A percentile compares a stretch with the other conserved stretches of the same genome.
phyloP scores from a whole-genome alignment of 2,797 vertebrate species.

The Urophycis tenuis region DNA sequence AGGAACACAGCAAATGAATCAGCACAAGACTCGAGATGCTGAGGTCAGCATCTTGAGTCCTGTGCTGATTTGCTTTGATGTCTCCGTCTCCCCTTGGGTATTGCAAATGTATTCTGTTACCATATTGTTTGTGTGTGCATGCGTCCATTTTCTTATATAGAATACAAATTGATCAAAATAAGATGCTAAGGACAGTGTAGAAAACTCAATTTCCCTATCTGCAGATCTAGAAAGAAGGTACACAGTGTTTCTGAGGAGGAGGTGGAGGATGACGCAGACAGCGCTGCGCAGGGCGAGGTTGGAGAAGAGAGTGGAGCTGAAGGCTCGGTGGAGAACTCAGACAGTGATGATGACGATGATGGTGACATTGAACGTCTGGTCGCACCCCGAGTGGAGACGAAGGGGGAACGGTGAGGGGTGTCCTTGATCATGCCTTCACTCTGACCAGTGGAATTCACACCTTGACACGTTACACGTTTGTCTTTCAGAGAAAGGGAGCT shows the following conservation, averaged over 20 bases:
- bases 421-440: background rate
- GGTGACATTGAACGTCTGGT: conserved; percentile 65
- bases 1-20: background rate
- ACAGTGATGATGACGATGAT: conserved; percentile 50
- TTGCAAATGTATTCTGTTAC: background rate
- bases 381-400: conserved; percentile 48
- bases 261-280: conserved; percentile 32
- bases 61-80: background rate
- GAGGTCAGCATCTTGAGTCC: background rate
- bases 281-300: conserved; percentile 37
- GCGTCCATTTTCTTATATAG: background rate
- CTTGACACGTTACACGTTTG: background rate
- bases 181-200: background rate
- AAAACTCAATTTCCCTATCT: conserved; percentile 5
- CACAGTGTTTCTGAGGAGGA: conserved; percentile 35
- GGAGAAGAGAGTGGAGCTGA: conserved; percentile 33
- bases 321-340: conserved; percentile 20
- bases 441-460: background rate
- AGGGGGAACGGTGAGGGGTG: conserved; percentile 46
- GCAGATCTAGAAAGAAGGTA: conserved; percentile 35
- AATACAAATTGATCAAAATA: conserved; percentile 14
- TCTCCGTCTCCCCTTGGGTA: background rate
- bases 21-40: background rate
- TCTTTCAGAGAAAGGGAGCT: conserved; percentile 40
- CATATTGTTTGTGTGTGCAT: background rate